Evolutionary conservation across 1,140 invertebrate genomes (phyloP).

Genomic region (Harpegnathos saltator): DNA sequence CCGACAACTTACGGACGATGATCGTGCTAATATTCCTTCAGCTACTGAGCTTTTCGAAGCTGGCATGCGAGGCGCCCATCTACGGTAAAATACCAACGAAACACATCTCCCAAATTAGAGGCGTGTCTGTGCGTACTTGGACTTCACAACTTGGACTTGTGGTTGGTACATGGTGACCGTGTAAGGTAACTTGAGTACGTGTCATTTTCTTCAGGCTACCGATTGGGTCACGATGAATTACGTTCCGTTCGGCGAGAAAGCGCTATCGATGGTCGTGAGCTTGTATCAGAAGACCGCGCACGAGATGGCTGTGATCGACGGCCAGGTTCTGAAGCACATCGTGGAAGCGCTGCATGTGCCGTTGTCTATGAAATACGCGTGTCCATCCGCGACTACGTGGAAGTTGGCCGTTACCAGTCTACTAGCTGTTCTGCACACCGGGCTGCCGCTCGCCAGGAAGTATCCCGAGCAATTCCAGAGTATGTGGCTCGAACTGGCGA

Average conservation of each 20-base stretch:
- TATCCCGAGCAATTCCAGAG: conserved; percentile 89
- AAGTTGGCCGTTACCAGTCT: conserved; percentile 93
- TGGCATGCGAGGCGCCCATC: conserved; percentile 90
- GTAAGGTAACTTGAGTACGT: conserved; percentile 37
- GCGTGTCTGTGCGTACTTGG: conserved; percentile 79
- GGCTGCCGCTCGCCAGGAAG: conserved; percentile 94
- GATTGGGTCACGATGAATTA: conserved; percentile 95
- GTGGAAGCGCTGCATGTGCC: conserved; percentile 92
- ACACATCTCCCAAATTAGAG: conserved; percentile 85
- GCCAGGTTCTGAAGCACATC: conserved; percentile 91
- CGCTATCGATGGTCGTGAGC: conserved; percentile 92
- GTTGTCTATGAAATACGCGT: conserved; percentile 93
- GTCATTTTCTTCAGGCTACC: conserved; percentile 83
- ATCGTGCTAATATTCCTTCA: conserved; percentile 93
- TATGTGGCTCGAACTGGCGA: conserved; percentile 95
- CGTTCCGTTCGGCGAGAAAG: conserved; percentile 95
- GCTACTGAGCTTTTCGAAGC: conserved; percentile 91
- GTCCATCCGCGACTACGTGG: conserved; percentile 94
- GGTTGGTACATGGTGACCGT: background rate
- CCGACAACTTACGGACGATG: conserved; percentile 89
- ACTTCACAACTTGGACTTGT: conserved; percentile 15
- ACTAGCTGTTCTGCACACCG: conserved; percentile 92
- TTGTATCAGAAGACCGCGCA: conserved; percentile 93
- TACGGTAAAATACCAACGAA: conserved; percentile 88
- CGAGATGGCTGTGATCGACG: conserved; percentile 91